Evolutionary conservation across 2,797 vertebrate genomes (phyloP).

Genomic region (Cryptoblepharus egeriae): DNA sequence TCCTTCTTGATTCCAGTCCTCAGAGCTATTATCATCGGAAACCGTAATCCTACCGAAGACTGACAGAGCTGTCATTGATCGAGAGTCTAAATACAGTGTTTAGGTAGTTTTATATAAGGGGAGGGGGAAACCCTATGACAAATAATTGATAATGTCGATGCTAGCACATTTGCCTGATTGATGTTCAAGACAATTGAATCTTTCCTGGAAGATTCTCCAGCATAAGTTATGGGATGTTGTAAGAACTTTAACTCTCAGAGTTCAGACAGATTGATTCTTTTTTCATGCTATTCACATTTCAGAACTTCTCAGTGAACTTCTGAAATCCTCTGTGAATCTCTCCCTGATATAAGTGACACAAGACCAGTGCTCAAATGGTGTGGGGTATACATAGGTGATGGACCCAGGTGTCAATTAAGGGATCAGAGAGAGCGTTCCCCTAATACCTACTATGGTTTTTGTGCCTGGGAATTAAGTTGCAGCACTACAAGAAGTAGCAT

Average conservation of each 20-base stretch:
- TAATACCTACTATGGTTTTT: background rate
- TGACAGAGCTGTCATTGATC: conserved; percentile 32
- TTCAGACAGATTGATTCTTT: background rate
- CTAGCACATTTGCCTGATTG: background rate
- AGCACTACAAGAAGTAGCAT: no score
- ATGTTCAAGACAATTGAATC: conserved; percentile 25
- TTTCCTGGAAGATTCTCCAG: background rate
- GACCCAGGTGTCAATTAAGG: background rate
- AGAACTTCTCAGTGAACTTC: background rate
- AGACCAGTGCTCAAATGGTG: background rate
- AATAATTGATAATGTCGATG: conserved; percentile 35
- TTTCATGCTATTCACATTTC: background rate
- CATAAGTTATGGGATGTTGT: background rate
- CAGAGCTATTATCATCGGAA: conserved; percentile 1
- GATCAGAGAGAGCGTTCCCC: background rate
- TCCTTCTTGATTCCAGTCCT: conserved; percentile 13
- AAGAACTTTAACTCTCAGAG: conserved; percentile 4
- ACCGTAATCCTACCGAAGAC: conserved; percentile 7
- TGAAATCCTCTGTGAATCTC: background rate
- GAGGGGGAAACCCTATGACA: background rate
- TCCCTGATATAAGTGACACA: background rate
- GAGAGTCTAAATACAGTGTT: conserved; percentile 26
- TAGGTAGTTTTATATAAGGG: conserved; percentile 27
- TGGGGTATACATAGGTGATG: background rate
- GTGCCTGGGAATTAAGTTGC: background rate